Evolutionary conservation across 1,140 invertebrate species (phyloP).

Genomic region (Apolygus lucorum): DNA sequence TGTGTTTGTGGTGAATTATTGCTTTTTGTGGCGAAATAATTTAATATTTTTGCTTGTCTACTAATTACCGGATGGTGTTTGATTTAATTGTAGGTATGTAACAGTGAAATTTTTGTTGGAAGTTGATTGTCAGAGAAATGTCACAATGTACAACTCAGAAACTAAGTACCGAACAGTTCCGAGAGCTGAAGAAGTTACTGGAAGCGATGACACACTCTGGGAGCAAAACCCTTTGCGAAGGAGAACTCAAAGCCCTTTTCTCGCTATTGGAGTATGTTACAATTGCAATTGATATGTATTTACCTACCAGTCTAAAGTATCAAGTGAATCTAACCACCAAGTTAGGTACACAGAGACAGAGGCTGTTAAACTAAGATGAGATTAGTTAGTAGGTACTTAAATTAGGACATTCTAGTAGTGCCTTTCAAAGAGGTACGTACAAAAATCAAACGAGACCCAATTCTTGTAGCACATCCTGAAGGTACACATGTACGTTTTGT

Average conservation of each 20-base stretch:
- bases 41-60: no score
- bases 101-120: no score
- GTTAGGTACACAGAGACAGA: not conserved
- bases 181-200: constrained; percentile 13
- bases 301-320: not conserved
- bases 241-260: not conserved
- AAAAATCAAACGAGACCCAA: not conserved
- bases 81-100: no score
- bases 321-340: not conserved
- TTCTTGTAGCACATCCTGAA: not conserved
- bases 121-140: no score
- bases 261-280: constrained; percentile 6
- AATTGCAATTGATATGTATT: not conserved
- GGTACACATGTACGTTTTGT: not conserved
- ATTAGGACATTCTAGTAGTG: not conserved
- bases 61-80: no score
- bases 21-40: no score
- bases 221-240: not conserved
- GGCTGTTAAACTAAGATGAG: not conserved
- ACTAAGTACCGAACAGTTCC: not conserved
- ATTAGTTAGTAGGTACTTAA: not conserved
- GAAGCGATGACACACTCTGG: constrained; percentile 20
- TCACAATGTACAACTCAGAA: no score
- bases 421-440: not conserved
- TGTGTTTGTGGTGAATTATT: no score